A percentile compares a stretch with the other conserved stretches of the same genome.
Conservation (phyloP, 2,888 invertebrate genomes). For the Trilocha varians region DNA sequence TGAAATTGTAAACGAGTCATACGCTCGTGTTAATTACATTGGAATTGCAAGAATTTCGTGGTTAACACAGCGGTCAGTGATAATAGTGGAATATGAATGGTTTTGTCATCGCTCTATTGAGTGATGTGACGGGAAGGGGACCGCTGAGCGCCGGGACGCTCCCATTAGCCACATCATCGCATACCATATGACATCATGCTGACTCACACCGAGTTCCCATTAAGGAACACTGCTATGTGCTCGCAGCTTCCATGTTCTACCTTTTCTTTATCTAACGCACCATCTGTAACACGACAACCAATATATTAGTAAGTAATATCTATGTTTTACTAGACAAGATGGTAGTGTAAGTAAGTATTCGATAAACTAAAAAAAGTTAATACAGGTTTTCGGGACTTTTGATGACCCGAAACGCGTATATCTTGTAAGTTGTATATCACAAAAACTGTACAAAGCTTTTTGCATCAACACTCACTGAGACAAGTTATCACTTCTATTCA, state of each 20-base stretch:
- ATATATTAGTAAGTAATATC: background rate
- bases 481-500: no score
- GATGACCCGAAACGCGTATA: no score
- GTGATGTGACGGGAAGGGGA: conserved; percentile 46
- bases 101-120: conserved; percentile 69
- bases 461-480: no score
- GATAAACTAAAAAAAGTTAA: no score
- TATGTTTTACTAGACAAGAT: background rate
- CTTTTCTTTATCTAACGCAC: conserved; percentile 25
- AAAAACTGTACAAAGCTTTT: no score
- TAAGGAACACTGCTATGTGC: conserved; percentile 27
- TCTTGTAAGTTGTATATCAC: no score
- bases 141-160: conserved; percentile 43
- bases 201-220: conserved; percentile 41
- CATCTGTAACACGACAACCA: conserved; percentile 40
- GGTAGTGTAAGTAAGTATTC: no score
- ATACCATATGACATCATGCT: conserved; percentile 61
- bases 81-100: conserved; percentile 57
- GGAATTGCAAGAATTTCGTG: conserved; percentile 44
- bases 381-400: no score
- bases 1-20: no score
- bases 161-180: conserved; percentile 43
- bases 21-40: conserved; percentile 28
- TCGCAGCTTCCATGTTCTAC: no score
- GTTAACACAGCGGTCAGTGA: conserved; percentile 39